Base-by-base conservation (phyloP, 2,888 invertebrate genomes). In the Stratiomys singularior region DNA sequence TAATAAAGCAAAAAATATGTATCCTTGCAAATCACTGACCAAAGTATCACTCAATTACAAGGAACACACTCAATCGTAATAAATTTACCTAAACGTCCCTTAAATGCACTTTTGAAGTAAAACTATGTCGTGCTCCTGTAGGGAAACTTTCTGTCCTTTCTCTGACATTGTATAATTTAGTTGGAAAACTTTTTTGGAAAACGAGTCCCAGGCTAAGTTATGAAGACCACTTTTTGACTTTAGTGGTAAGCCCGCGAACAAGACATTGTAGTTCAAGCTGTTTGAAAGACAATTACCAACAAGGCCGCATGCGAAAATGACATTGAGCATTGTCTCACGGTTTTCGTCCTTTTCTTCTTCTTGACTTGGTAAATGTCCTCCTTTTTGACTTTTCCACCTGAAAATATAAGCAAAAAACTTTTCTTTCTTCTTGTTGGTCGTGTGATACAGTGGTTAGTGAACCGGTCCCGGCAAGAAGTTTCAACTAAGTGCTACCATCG, bases 371-470 rank as follows among this genome's bases (percentile, higher is more conserved):
- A 23, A 25, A 21, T 69, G 46, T 46, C 47, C 69, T 69, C 9
- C 66, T 18, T 18, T 47, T 13, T 69, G 21, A 1, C 27, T 25
- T 13, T 69, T n/a, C n/a, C 47, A 69, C 69, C 69, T 69, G 69
- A 46, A 46, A 69, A 69, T 25, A 46, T 69, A 69, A 69, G 47
- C 69, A 46, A n/a, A 46, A 69, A 69, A 69, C 23, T 69, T 69
- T 47, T 47, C 47, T 30, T n/a, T 69, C 37, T 37, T 9, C 9
- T 37, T 37, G 5, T 37, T 37, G 3, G 5, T 3, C 37, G 3
- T 37, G 9, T 37, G 37, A 5, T 37, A 5, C 37, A 37, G 37
- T 37, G 3, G 37, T 5, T 37, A 5, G 37, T 9, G 3, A 37
- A 37, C 37, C 37, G 9, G 37, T 9, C 37, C 9, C 37, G 5